These are phyloP conservation scores for Pelvicachromis taeniatus DNA, from an alignment of 2,113 vertebrate species.

Conservation along the genomic window DNA sequence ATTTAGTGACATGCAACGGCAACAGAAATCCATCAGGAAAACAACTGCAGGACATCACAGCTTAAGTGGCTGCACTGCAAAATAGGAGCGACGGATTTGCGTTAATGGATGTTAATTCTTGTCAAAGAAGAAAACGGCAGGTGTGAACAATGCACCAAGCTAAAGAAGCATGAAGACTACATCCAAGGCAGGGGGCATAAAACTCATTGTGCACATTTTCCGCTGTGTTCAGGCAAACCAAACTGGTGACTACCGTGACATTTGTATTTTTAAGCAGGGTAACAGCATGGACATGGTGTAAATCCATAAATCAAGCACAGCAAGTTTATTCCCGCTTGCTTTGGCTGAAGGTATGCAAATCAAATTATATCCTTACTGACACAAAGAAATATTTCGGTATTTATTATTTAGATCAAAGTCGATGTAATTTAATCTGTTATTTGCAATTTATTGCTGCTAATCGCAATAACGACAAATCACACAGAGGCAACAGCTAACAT, in stretches of 20 bases:
- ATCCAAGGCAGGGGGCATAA: background rate
- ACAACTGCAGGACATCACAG: constrained; percentile 11
- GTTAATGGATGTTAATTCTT: background rate
- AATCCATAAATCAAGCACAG: background rate
- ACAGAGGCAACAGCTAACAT: background rate
- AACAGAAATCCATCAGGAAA: constrained; percentile 49
- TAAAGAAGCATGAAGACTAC: background rate
- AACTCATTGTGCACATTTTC: background rate
- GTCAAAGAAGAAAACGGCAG: background rate
- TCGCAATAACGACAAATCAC: background rate
- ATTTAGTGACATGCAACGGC: constrained; percentile 53
- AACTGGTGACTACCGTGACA: background rate
- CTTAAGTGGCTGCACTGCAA: background rate
- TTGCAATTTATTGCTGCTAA: background rate
- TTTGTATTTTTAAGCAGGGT: background rate
- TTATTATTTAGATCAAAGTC: background rate
- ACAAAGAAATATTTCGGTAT: background rate
- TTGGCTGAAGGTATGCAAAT: background rate
- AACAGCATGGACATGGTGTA: background rate
- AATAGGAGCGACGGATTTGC: background rate
- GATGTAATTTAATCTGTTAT: background rate
- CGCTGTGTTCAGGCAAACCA: background rate
- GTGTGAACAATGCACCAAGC: background rate
- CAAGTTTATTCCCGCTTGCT: background rate
- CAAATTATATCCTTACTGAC: background rate